A percentile compares a stretch with the other conserved stretches of the same genome.
phyloP scores from a whole-genome alignment of 2,113 vertebrate species.

The Pygoscelis antarcticus region DNA sequence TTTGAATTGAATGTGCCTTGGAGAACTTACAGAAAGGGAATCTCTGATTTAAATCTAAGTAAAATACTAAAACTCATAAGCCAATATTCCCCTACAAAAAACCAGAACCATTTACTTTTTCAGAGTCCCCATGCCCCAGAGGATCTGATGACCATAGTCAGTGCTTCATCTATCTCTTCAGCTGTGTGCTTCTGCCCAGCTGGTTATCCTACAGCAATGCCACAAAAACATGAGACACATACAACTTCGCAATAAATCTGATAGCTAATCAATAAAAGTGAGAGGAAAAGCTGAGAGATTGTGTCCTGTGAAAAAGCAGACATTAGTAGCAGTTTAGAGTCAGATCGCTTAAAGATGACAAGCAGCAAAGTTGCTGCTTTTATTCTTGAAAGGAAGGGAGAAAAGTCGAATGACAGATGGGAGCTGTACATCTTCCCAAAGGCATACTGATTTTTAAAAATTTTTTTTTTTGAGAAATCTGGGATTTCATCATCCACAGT shows the following conservation, averaged over 20 bases:
- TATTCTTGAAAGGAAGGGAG: neutral
- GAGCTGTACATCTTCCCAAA: neutral
- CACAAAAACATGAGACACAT: neutral
- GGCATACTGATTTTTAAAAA: neutral
- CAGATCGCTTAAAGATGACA: neutral
- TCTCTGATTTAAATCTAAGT: neutral
- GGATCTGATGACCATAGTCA: neutral
- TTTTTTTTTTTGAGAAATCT: neutral
- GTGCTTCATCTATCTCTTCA: neutral
- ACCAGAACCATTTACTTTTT: rapidly evolving
- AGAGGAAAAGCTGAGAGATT: neutral
- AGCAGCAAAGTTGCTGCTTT: neutral
- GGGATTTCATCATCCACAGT: neutral
- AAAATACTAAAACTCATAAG: neutral
- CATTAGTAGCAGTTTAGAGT: neutral
- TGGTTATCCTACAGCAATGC: neutral
- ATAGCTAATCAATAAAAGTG: neutral
- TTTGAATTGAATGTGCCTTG: neutral
- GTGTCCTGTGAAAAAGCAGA: neutral
- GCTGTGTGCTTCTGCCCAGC: neutral
- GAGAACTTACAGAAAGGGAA: neutral
- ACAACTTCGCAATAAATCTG: neutral
- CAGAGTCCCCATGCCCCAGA: neutral
- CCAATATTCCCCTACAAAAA: neutral
- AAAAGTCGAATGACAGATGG: neutral